A percentile compares a stretch with the other conserved stretches of the same genome.
Evolutionary conservation across 2,888 invertebrate genomes (phyloP).

Genomic region (Sinhomidia bicolor): DNA sequence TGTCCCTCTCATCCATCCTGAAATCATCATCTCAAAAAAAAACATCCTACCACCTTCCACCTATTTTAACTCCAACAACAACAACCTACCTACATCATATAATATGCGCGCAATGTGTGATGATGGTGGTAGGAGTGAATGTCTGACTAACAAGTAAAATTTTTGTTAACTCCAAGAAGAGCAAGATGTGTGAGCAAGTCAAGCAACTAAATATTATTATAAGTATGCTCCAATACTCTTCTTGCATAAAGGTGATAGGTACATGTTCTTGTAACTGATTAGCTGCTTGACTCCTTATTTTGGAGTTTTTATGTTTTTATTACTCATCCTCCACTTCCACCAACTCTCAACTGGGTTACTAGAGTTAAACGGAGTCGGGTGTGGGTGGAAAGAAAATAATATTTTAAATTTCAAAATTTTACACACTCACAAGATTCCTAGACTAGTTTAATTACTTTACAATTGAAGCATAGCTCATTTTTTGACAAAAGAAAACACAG

Average conservation of each 20-base stretch:
- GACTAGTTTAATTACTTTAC: neutral
- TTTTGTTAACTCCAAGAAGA: conserved; percentile 59
- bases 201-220: neutral
- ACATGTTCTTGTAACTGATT: conserved; percentile 31
- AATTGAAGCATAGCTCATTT: neutral
- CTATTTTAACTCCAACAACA: conserved; percentile 13
- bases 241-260: neutral
- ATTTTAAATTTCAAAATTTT: conserved; percentile 51
- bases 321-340: conserved; percentile 66
- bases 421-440: neutral
- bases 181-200: conserved; percentile 1
- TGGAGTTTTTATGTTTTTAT: conserved; percentile 57
- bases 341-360: conserved; percentile 62
- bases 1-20: neutral
- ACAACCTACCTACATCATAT: conserved; percentile 44
- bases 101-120: conserved; percentile 24
- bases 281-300: conserved; percentile 26
- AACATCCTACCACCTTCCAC: neutral
- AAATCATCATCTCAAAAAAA: neutral
- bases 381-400: conserved; percentile 45
- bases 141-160: conserved; percentile 49
- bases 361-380: conserved; percentile 54
- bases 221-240: neutral
- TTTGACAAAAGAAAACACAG: conserved; percentile 52
- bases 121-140: conserved; percentile 51